Percentiles rank a stretch among this genome's conserved stretches.
Conservation (phyloP, 1,140 invertebrate species). For the Saccostrea cuccullata region DNA sequence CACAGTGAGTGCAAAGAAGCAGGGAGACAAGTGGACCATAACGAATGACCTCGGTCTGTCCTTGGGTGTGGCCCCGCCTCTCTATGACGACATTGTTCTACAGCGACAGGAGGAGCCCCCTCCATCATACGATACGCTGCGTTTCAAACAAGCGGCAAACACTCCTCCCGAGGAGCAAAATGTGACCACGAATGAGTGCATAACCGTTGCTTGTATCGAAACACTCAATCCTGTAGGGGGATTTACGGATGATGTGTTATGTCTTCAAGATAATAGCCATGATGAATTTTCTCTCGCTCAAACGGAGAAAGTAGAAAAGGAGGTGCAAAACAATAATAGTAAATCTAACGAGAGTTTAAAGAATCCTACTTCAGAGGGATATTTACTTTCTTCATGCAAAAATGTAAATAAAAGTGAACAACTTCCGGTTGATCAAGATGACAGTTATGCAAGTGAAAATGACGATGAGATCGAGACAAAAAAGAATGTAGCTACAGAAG, state of each 20-base stretch:
- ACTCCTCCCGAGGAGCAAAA: not conserved
- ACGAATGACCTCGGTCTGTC: slow-evolving; percentile 48
- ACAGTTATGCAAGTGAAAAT: not conserved
- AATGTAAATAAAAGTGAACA: not conserved
- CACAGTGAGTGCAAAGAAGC: slow-evolving; percentile 38
- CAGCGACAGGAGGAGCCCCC: slow-evolving; percentile 46
- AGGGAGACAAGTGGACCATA: slow-evolving; percentile 48
- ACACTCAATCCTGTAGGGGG: not conserved
- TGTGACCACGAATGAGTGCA: not conserved
- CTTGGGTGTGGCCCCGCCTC: slow-evolving; percentile 47
- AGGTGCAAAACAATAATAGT: not conserved
- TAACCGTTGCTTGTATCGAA: slow-evolving; percentile 1
- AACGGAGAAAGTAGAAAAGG: not conserved
- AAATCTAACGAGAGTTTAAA: not conserved
- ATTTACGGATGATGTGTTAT: not conserved
- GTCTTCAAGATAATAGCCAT: not conserved
- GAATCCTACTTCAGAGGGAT: not conserved
- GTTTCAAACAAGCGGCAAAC: not conserved
- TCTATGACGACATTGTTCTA: slow-evolving; percentile 52
- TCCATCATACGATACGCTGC: slow-evolving; percentile 48
- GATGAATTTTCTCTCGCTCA: not conserved
- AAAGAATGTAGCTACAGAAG: not conserved
- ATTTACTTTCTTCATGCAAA: not conserved
- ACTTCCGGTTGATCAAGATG: not conserved
- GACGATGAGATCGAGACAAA: not conserved